phyloP scores from a whole-genome alignment of 2,888 invertebrate species.

The Amphipyra tragopoginis region DNA sequence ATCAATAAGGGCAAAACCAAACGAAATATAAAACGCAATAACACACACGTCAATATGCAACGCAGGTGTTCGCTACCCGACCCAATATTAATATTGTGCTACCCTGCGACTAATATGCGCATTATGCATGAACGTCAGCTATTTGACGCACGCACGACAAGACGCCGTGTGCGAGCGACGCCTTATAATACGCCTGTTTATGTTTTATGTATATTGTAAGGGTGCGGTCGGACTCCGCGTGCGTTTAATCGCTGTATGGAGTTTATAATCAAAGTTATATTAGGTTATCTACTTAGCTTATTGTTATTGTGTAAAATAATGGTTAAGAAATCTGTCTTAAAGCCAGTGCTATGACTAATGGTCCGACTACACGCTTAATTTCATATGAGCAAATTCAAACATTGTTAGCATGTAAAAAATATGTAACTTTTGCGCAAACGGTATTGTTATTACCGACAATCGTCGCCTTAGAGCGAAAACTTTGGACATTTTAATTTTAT shows the following conservation, averaged over 20 bases:
- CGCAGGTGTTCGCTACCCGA: constrained; percentile 55
- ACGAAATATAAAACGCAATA: constrained; percentile 51
- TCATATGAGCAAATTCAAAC: too few species aligned
- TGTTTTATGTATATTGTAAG: constrained; percentile 55
- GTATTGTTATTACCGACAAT: too few species aligned
- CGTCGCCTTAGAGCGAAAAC: too few species aligned
- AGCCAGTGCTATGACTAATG: too few species aligned
- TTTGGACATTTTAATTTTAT: too few species aligned
- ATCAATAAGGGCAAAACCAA: constrained; percentile 10
- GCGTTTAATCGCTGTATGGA: constrained; percentile 39
- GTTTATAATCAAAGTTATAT: constrained; percentile 24
- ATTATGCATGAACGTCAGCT: constrained; percentile 71
- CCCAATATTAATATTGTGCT: constrained; percentile 60
- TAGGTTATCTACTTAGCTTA: constrained; percentile 3
- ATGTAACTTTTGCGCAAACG: too few species aligned
- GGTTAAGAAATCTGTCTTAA: too few species aligned
- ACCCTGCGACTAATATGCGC: constrained; percentile 64
- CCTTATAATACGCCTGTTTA: constrained; percentile 51
- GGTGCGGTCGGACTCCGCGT: constrained; percentile 29
- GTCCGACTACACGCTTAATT: too few species aligned
- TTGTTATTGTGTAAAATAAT: neutral
- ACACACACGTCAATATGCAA: constrained; percentile 55
- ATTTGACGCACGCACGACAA: constrained; percentile 59
- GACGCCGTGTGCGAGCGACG: constrained; percentile 40
- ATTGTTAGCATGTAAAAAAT: too few species aligned